Conservation (phyloP, 2,797 vertebrate genomes). For the Spinibarbus caldwelli region DNA sequence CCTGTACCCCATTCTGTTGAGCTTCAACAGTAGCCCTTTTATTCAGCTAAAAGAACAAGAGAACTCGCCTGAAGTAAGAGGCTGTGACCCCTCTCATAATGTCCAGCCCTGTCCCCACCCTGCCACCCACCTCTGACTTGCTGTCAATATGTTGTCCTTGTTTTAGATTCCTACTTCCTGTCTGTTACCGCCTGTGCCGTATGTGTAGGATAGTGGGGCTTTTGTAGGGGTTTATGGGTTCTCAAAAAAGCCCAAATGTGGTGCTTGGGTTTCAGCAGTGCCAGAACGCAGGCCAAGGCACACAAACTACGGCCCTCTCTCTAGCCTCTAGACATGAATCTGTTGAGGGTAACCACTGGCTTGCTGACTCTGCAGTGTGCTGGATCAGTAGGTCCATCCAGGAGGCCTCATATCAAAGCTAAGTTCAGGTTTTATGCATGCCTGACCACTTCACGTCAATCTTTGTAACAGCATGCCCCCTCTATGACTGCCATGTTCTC, state of each 20-base stretch:
- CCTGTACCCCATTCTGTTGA: constrained; percentile 64
- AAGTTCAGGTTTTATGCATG: constrained; percentile 10
- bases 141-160: constrained; percentile 34
- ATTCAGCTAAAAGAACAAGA: constrained; percentile 48
- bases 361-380: constrained; percentile 49
- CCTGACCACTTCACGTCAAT: constrained; percentile 2
- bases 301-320: constrained; percentile 32
- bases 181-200: constrained; percentile 4
- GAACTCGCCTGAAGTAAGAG: constrained; percentile 25
- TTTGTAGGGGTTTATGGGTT: constrained; percentile 37
- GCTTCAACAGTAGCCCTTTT: constrained; percentile 53
- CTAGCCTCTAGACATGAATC: constrained; percentile 40
- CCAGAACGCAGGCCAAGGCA: constrained; percentile 45
- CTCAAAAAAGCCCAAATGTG: constrained; percentile 31
- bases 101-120: constrained; percentile 38
- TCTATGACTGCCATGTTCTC: constrained; percentile 13
- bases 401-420: constrained; percentile 14
- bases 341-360: constrained; percentile 23
- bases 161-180: constrained; percentile 48
- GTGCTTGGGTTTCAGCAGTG: constrained; percentile 47
- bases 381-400: constrained; percentile 8
- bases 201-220: constrained; percentile 39
- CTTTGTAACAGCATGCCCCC: constrained; percentile 22
- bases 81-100: constrained; percentile 42
- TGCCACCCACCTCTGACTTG: constrained; percentile 36